These are phyloP conservation scores for Psylliodes chrysocephalus DNA, from an alignment of 2,888 invertebrate species.

Conservation along the genomic window DNA sequence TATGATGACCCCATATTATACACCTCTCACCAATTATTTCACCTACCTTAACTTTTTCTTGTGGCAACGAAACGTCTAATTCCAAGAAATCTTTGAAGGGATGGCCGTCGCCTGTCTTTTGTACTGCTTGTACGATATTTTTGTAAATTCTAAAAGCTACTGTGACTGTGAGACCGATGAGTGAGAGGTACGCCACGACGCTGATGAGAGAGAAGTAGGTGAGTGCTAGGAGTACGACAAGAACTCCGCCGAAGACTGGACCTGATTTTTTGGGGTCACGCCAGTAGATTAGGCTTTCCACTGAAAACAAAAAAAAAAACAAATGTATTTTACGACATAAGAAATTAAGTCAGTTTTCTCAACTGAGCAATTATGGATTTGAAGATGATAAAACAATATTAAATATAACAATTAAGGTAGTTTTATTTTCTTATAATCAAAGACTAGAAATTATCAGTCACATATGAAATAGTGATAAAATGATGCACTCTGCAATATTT, in stretches of 20 bases:
- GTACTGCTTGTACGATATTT: slow-evolving; percentile 92
- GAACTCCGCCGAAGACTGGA: slow-evolving; percentile 89
- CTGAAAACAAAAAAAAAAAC: too few relatives aligned
- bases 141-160: slow-evolving; percentile 96
- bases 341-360: too few relatives aligned
- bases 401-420: too few relatives aligned
- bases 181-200: slow-evolving; percentile 91
- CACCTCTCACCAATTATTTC: too few relatives aligned
- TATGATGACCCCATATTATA: too few relatives aligned
- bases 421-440: too few relatives aligned
- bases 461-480: too few relatives aligned
- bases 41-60: slow-evolving; percentile 81
- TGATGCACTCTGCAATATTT: too few relatives aligned
- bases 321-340: too few relatives aligned
- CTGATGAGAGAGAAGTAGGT: slow-evolving; percentile 95
- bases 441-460: too few relatives aligned
- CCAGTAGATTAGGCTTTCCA: slow-evolving; percentile 98
- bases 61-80: slow-evolving; percentile 85
- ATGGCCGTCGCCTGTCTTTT: slow-evolving; percentile 96
- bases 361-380: too few relatives aligned
- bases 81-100: slow-evolving; percentile 96
- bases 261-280: slow-evolving; percentile 95
- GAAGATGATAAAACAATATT: too few relatives aligned
- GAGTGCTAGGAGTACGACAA: slow-evolving; percentile 91
- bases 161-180: slow-evolving; percentile 86